These are phyloP conservation scores for Paramuricea clavata DNA, from an alignment of 92 coral and sea anemone species.

Conservation along the genomic window DNA sequence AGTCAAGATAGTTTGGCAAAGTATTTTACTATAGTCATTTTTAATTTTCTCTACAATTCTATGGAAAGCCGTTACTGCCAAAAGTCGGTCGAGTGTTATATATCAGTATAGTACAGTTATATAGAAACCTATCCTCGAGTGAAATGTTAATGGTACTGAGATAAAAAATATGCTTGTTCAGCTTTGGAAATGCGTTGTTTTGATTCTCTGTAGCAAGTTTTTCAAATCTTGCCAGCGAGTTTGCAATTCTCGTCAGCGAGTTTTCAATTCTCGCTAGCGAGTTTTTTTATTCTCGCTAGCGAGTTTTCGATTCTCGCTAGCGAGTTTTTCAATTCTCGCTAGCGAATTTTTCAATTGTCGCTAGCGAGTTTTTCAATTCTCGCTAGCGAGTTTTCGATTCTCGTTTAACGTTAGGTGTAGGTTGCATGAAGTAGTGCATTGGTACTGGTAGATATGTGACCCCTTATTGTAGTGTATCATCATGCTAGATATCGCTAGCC, in stretches of 20 bases:
- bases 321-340: not conserved
- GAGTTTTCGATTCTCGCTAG: too few species aligned
- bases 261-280: not conserved
- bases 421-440: too few species aligned
- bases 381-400: slow-evolving; percentile 21
- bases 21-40: too few species aligned
- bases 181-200: not conserved
- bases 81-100: not conserved
- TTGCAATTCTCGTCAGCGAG: not conserved
- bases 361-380: slow-evolving; percentile 21
- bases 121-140: too few species aligned
- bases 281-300: slow-evolving; percentile 17
- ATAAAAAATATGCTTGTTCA: not conserved
- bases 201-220: too few species aligned
- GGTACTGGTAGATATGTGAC: too few species aligned
- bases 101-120: too few species aligned
- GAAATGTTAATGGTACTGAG: not conserved
- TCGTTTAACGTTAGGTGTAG: too few species aligned
- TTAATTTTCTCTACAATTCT: too few species aligned
- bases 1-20: too few species aligned
- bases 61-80: slow-evolving; percentile 3
- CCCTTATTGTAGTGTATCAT: too few species aligned
- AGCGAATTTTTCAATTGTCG: not conserved
- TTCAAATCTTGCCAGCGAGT: not conserved
- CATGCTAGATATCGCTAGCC: too few species aligned